Percentiles rank a stretch among this genome's conserved stretches.
Conservation (phyloP, 2,888 invertebrate genomes). For the Mactromeris polynyma region DNA sequence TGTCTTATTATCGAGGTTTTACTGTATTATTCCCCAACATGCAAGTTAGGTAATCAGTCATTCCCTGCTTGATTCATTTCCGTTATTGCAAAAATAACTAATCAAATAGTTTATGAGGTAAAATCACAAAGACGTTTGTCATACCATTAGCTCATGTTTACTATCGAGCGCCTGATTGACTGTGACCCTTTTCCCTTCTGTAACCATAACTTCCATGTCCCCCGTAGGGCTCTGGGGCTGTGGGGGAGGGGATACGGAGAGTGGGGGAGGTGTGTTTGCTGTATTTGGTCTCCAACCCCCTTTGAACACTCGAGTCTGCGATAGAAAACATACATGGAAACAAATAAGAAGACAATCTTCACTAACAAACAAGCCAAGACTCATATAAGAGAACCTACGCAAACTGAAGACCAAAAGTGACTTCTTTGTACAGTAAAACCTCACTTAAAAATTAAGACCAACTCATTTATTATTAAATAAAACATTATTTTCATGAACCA, state of each 20-base stretch:
- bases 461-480: background rate
- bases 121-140: no score
- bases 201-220: conserved; percentile 40
- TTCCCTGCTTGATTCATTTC: no score
- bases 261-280: conserved; percentile 62
- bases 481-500: background rate
- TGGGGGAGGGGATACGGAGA: conserved; percentile 42
- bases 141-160: conserved; percentile 49
- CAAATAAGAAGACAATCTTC: background rate
- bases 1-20: no score
- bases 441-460: background rate
- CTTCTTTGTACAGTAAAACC: background rate
- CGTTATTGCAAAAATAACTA: no score
- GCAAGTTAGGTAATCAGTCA: no score
- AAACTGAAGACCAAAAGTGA: background rate
- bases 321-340: background rate
- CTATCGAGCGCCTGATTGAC: conserved; percentile 57
- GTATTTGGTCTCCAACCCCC: conserved; percentile 70
- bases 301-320: conserved; percentile 64
- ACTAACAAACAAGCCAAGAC: background rate
- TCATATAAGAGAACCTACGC: background rate
- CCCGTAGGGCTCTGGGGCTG: conserved; percentile 45
- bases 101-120: no score
- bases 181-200: conserved; percentile 73
- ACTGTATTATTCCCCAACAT: no score